These are phyloP conservation scores for Nothocercus nigrocapillus DNA, from an alignment of 2,113 vertebrate genomes.

Conservation along the genomic window DNA sequence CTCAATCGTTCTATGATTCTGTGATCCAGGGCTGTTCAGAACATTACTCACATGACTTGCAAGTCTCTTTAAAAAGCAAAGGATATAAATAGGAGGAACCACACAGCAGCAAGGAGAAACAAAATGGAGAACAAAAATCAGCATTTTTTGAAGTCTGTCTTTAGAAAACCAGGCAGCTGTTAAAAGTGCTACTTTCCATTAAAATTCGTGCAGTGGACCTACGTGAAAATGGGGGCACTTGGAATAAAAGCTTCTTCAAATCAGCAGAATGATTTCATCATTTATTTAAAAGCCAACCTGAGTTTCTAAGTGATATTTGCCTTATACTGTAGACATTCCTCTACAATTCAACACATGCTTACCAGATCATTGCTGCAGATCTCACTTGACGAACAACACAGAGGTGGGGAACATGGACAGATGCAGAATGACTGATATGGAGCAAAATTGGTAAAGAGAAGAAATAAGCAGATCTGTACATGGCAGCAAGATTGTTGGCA, in stretches of 20 bases:
- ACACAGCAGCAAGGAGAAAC: neutral
- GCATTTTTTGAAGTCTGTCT: neutral
- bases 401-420: accelerated
- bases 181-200: neutral
- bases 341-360: neutral
- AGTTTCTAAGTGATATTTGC: neutral
- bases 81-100: neutral
- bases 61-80: neutral
- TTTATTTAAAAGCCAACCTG: conserved; percentile 31
- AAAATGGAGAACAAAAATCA: neutral
- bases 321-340: neutral
- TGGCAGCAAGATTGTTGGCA: neutral
- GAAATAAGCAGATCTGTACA: neutral
- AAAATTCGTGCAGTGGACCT: neutral
- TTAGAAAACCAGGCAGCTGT: neutral
- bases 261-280: neutral
- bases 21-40: neutral
- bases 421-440: neutral
- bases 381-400: neutral
- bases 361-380: neutral
- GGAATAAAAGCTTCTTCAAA: neutral
- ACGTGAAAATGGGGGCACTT: neutral
- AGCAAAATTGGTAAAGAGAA: neutral
- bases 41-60: neutral
- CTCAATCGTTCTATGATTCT: too few relatives aligned